A percentile compares a stretch with the other conserved stretches of the same genome.
These are phyloP conservation scores for Brotula barbata DNA, from an alignment of 2,797 vertebrate genomes.

Conservation along the genomic window DNA sequence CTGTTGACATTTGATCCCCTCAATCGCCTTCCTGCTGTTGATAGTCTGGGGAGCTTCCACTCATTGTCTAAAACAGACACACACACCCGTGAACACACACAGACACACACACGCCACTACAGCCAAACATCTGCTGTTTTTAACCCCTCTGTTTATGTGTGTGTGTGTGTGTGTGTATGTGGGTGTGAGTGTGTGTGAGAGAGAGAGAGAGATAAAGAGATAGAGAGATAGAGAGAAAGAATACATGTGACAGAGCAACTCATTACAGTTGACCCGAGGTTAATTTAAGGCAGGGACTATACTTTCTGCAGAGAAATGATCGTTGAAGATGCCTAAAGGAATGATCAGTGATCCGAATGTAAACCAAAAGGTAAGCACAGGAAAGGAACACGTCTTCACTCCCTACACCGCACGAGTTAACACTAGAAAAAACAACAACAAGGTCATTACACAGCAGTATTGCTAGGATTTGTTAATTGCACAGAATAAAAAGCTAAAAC, in stretches of 20 bases:
- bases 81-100: constrained; percentile 47
- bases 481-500: background rate
- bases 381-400: too few species aligned
- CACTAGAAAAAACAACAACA: too few species aligned
- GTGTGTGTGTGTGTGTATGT: constrained; percentile 15
- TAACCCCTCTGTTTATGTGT: constrained; percentile 62
- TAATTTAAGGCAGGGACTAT: constrained; percentile 26
- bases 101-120: constrained; percentile 37
- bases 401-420: too few species aligned
- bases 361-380: too few species aligned
- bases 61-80: constrained; percentile 71
- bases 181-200: constrained; percentile 15
- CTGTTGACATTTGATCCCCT: constrained; percentile 75
- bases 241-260: constrained; percentile 21
- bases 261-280: constrained; percentile 46
- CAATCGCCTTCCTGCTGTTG: constrained; percentile 78
- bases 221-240: background rate
- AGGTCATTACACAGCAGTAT: background rate
- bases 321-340: too few species aligned
- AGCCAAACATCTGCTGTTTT: constrained; percentile 76
- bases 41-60: constrained; percentile 73
- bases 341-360: too few species aligned
- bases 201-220: background rate
- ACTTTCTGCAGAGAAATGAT: too few species aligned
- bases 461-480: background rate